These are phyloP conservation scores for Coboldia fuscipes DNA, from an alignment of 1,140 invertebrate genomes.

Conservation along the genomic window DNA sequence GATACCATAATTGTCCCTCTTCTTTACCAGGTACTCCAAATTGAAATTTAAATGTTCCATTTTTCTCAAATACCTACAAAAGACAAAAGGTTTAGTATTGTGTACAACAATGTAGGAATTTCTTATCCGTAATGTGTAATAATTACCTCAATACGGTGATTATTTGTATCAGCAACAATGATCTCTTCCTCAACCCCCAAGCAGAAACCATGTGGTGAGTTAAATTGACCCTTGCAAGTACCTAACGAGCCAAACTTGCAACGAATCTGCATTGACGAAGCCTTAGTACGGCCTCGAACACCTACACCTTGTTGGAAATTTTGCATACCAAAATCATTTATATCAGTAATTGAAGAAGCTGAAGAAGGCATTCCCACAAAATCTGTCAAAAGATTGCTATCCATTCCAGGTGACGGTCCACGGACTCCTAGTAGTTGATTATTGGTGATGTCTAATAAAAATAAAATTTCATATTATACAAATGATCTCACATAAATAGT, in stretches of 20 bases:
- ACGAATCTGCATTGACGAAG: constrained; percentile 65
- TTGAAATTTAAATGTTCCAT: constrained; percentile 68
- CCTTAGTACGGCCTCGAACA: constrained; percentile 38
- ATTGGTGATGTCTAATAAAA: neutral
- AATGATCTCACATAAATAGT: too few relatives aligned
- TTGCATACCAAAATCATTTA: constrained; percentile 12
- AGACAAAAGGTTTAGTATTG: constrained; percentile 1
- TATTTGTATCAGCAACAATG: constrained; percentile 89
- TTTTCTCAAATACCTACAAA: constrained; percentile 74
- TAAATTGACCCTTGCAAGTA: constrained; percentile 78
- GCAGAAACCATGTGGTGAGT: constrained; percentile 93
- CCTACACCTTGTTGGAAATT: constrained; percentile 12
- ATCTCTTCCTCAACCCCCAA: constrained; percentile 85
- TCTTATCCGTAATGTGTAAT: constrained; percentile 1
- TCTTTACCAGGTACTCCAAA: constrained; percentile 82
- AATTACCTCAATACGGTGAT: constrained; percentile 79
- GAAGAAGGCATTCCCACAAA: constrained; percentile 27
- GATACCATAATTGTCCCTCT: constrained; percentile 92
- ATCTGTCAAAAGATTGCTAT: constrained; percentile 19
- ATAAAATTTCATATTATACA: neutral
- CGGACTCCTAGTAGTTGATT: constrained; percentile 10
- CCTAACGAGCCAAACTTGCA: constrained; percentile 88
- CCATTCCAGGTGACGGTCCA: constrained; percentile 28
- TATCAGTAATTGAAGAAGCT: constrained; percentile 29
- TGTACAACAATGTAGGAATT: neutral